Conservation (phyloP, 2,888 invertebrate genomes). For the Drosophila hamatofila region DNA sequence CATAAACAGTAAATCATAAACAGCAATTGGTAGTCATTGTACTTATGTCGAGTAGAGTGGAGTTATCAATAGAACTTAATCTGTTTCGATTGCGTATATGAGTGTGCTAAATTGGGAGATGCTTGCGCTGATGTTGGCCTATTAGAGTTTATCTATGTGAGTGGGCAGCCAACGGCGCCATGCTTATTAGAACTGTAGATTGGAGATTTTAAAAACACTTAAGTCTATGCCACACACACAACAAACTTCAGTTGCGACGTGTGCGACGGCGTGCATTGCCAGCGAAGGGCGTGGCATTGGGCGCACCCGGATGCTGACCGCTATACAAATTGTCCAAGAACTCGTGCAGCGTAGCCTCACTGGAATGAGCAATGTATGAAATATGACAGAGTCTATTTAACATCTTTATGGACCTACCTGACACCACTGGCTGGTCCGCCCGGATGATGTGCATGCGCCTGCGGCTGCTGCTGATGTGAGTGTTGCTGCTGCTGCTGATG, state of each 20-base stretch:
- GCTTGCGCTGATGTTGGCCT: conserved; percentile 33
- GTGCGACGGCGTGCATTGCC: conserved; percentile 82
- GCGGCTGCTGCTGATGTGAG: conserved; percentile 72
- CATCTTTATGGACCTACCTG: conserved; percentile 48
- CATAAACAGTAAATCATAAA: conserved; percentile 48
- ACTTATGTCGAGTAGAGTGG: conserved; percentile 40
- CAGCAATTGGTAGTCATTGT: conserved; percentile 47
- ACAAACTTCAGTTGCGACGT: conserved; percentile 80
- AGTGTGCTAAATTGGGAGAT: conserved; percentile 26
- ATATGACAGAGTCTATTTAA: background rate
- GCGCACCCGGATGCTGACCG: conserved; percentile 84
- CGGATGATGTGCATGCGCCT: conserved; percentile 70
- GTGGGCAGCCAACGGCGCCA: conserved; percentile 51
- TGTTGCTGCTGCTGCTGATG: conserved; percentile 74
- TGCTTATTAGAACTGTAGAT: conserved; percentile 50
- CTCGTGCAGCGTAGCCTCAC: conserved; percentile 84
- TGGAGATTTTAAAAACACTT: conserved; percentile 76
- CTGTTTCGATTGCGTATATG: conserved; percentile 25
- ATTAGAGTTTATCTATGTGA: conserved; percentile 47
- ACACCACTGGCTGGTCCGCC: conserved; percentile 62
- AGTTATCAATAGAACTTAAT: conserved; percentile 25
- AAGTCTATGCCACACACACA: conserved; percentile 32
- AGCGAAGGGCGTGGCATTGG: conserved; percentile 75
- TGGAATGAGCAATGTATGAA: conserved; percentile 47
- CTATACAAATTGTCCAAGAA: conserved; percentile 85